Conservation (phyloP, 2,888 invertebrate species). For the Orthosia cruda region DNA sequence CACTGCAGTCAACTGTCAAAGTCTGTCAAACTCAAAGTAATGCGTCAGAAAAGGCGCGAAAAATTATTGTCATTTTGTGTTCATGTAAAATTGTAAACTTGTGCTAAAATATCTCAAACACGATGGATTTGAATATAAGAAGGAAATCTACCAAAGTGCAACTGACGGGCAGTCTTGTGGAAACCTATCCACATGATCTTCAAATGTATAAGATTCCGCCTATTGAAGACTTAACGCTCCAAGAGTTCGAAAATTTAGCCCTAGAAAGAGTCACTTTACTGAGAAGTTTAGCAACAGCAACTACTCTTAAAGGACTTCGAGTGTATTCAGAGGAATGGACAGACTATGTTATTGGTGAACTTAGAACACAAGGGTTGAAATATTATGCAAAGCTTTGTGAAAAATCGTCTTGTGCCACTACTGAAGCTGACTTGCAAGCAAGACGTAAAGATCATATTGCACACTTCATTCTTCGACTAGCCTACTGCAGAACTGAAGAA, state of each 20-base stretch:
- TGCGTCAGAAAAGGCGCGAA: slow-evolving; percentile 46
- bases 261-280: slow-evolving; percentile 96
- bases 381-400: slow-evolving; percentile 93
- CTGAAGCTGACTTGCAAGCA: slow-evolving; percentile 93
- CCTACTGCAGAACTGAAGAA: slow-evolving; percentile 97
- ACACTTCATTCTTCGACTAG: slow-evolving; percentile 98
- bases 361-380: slow-evolving; percentile 93
- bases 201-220: slow-evolving; percentile 96
- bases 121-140: slow-evolving; percentile 88
- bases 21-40: too few species aligned
- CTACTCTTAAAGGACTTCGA: slow-evolving; percentile 92
- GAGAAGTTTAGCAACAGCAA: slow-evolving; percentile 95
- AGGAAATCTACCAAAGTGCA: slow-evolving; percentile 84
- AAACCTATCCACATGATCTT: slow-evolving; percentile 94
- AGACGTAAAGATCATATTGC: slow-evolving; percentile 97
- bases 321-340: slow-evolving; percentile 94
- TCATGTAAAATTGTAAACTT: not conserved
- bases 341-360: slow-evolving; percentile 92
- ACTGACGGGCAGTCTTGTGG: slow-evolving; percentile 86
- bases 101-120: not conserved
- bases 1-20: too few species aligned
- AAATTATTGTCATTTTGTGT: slow-evolving; percentile 8
- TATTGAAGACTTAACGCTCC: slow-evolving; percentile 93
- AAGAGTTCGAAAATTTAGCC: slow-evolving; percentile 97
- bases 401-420: slow-evolving; percentile 89